These are phyloP conservation scores for Tetranychus urticae DNA, from an alignment of 1,140 invertebrate genomes.

Conservation along the genomic window DNA sequence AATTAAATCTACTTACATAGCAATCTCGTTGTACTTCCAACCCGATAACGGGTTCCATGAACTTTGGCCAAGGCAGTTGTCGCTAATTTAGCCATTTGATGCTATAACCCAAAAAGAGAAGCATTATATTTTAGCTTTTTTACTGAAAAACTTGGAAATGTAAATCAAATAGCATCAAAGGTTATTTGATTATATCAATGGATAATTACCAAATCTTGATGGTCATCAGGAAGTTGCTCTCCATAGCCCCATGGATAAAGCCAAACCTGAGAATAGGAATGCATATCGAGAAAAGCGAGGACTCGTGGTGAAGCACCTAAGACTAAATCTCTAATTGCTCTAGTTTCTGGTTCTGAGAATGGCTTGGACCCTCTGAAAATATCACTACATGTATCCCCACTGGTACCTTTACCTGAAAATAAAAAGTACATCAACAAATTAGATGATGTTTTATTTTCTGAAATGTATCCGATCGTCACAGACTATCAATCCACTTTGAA, in stretches of 20 bases:
- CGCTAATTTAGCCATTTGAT: background rate
- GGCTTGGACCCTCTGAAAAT: constrained; percentile 12
- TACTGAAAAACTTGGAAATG: background rate
- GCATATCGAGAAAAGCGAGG: constrained; percentile 12
- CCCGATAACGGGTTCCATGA: background rate
- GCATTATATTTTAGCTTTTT: background rate
- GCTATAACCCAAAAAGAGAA: background rate
- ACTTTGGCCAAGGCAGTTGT: background rate
- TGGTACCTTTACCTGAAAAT: constrained; percentile 16
- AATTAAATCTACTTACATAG: background rate
- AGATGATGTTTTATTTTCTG: background rate
- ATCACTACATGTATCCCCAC: constrained; percentile 10
- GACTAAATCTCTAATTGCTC: constrained; percentile 15
- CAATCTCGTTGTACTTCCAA: background rate
- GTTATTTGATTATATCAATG: background rate
- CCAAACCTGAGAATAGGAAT: constrained; percentile 15
- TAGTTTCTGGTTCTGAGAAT: constrained; percentile 19
- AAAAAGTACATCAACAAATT: background rate
- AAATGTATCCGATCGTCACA: background rate
- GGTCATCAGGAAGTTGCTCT: background rate
- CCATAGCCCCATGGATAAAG: constrained; percentile 16
- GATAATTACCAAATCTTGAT: constrained; percentile 25
- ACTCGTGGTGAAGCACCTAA: background rate
- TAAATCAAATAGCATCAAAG: too few species aligned
- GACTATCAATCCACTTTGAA: background rate